Evolutionary conservation across 2,888 invertebrate genomes (phyloP), one percentile per base, ranked within the genome.

Genomic region (Stenichneumon culpator): DNA sequence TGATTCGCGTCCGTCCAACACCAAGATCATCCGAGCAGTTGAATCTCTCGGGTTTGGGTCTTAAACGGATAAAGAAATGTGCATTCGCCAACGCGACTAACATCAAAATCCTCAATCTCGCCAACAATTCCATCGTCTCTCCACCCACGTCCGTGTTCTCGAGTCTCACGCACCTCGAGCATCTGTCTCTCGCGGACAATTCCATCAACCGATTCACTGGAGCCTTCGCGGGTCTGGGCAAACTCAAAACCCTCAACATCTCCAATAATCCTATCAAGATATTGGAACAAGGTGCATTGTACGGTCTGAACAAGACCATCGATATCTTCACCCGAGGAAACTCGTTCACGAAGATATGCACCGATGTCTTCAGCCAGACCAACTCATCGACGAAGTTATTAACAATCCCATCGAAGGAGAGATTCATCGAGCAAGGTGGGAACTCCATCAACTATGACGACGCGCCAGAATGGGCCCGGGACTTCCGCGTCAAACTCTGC

Each of bases 141-240:
- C 82, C 92, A 0, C 91, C 89, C 2, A 82, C 88, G 3, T 87
- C 88, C 65, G 74, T 91, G 1, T 92, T 92, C 74, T 86, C 89
- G 0, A 89, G 89, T 52, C 84, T 92, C 16, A 88, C 86, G 2
- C 86, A 83, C 4, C 78, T 92, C 11, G 88, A 88, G 39, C 67
- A 68, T 5, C 70, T 92, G 3, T 89, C 87, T 2, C 63, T 92
- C 4, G 88, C 89, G 0, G 14, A 86, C 87, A 22, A 88, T 44
- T 44, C 50, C 19, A 63, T 87, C 9, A 2, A 0, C 6, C 3
- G 22, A 0, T 74, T 87, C 9, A n/a, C 79, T 0, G 68, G 68
- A 9, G 54, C 36, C 0, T 90, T 92, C 36, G 72, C 86, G 7
- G 89, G 89, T 6, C 25, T 90, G 54, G 79, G 86, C 7, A 89